Base-by-base conservation (phyloP, 2,113 vertebrate genomes). In the Pantherophis guttatus region DNA sequence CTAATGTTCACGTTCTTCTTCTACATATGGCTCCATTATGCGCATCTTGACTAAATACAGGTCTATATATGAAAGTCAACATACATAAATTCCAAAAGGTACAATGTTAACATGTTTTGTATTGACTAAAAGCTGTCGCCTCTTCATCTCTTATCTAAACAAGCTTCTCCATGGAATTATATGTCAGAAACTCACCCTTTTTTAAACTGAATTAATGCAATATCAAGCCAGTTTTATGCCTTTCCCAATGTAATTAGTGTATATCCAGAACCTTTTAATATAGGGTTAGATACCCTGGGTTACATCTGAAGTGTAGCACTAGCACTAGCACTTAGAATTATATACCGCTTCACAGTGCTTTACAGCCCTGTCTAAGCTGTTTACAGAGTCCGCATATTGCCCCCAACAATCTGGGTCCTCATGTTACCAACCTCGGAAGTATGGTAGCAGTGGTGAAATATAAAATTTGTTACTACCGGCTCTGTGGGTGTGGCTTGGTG, bases 21-120 rank as follows among this genome's bases (percentile, higher is more conserved):
- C 48, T 48, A 50, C 26, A 65, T 90, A 15, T 65, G 29, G 15
- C 5, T 50, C 13, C 26, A 33, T 17, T 17, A 44, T 89, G 29
- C 55, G 23, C 55, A 54, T n/a, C n/a, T 90, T 54, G 19, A 39
- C 29, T 75, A n/a, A 54, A 65, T 7, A 21, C n/a, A 10, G 55
- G n/a, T 57, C 39, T 10, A 7, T 57, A 39, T 19, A 44, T 21
- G 55, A 89, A 89, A 13, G 39, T 13, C 88, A 58, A 39, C 24
- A 57, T 57, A 90, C 39, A 62, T 8, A 90, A 90, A 90, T 90
- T 48, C 8, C 24, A 52, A 7, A 50, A 57, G 21, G 90, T 26
- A 8, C 50, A 7, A 15, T 93, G 94, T 95, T 89, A 53, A 89
- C 87, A 92, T 87, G 93, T 58, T 24, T 91, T 23, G 3, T 91